These are phyloP conservation scores for Hirtodrosophila cameraria DNA, from an alignment of 2,888 invertebrate species.

Conservation along the genomic window DNA sequence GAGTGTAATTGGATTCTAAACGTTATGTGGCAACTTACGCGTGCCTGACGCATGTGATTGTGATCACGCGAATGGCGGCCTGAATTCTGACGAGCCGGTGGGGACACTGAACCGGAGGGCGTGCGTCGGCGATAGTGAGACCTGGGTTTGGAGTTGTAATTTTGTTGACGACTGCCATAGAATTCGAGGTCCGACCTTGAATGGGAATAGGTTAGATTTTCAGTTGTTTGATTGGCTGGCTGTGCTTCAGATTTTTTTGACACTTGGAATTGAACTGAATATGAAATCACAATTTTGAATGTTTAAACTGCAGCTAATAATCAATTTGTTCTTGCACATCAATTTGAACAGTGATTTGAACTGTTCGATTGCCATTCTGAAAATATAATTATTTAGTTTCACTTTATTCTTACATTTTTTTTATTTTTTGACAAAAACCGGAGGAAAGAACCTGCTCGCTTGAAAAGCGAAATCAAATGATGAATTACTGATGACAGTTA, in stretches of 20 bases:
- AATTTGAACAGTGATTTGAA: constrained; percentile 2
- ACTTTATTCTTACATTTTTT: constrained; percentile 55
- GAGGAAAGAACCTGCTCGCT: constrained; percentile 39
- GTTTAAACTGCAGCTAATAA: constrained; percentile 9
- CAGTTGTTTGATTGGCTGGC: constrained; percentile 45
- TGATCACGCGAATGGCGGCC: constrained; percentile 46
- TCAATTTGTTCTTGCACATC: constrained; percentile 20
- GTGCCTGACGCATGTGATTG: constrained; percentile 53
- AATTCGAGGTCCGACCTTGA: constrained; percentile 86
- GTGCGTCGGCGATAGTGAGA: constrained; percentile 38
- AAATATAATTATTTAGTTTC: constrained; percentile 12
- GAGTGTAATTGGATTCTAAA: neutral
- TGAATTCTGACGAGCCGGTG: constrained; percentile 39
- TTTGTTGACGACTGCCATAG: constrained; percentile 87
- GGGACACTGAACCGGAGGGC: constrained; percentile 29
- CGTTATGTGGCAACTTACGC: constrained; percentile 50
- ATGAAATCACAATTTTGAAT: constrained; percentile 5
- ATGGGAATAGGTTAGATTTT: constrained; percentile 61
- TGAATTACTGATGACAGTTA: constrained; percentile 44
- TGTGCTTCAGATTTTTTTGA: constrained; percentile 40
- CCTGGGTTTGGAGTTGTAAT: constrained; percentile 85
- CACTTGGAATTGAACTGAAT: constrained; percentile 34
- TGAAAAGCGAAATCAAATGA: constrained; percentile 46
- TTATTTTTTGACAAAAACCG: constrained; percentile 25
- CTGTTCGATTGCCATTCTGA: constrained; percentile 9